Conservation (phyloP, 30 jellyfish, hydroid and myxozoan species). For the Cassiopea andromeda region DNA sequence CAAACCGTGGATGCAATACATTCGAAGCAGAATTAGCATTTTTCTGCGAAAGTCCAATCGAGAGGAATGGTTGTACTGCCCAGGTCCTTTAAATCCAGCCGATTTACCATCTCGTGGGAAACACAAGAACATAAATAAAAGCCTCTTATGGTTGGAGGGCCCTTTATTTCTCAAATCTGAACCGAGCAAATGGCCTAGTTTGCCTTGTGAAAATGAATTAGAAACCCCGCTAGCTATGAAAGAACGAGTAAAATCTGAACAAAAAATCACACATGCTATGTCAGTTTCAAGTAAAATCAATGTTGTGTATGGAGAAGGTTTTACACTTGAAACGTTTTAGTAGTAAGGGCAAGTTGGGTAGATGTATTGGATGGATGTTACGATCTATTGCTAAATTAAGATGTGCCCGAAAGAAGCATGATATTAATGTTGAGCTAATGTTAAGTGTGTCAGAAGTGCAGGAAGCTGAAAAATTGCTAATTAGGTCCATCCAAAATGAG, state of each 20-base stretch:
- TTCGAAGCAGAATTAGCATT: background rate
- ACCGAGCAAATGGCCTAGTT: background rate
- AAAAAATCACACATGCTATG: background rate
- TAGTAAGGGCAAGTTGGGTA: background rate
- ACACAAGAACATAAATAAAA: too few species aligned
- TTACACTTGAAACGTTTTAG: background rate
- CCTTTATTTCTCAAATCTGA: background rate
- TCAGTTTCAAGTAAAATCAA: background rate
- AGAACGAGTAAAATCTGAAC: background rate
- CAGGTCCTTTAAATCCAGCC: background rate
- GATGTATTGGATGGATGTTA: constrained; percentile 12
- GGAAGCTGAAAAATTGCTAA: constrained; percentile 12
- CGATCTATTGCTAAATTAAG: background rate
- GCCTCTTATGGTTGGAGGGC: background rate
- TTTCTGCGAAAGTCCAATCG: background rate
- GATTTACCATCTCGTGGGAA: background rate
- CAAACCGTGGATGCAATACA: background rate
- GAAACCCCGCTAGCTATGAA: background rate
- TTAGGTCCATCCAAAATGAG: constrained; percentile 23
- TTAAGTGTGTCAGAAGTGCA: constrained; percentile 10
- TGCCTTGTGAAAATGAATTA: background rate
- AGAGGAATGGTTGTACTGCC: background rate
- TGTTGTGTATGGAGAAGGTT: background rate
- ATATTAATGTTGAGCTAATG: background rate
- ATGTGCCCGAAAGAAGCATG: background rate